Evolutionary conservation across 2,113 vertebrate species (phyloP).

Genomic region (Phodopus roborovskii): DNA sequence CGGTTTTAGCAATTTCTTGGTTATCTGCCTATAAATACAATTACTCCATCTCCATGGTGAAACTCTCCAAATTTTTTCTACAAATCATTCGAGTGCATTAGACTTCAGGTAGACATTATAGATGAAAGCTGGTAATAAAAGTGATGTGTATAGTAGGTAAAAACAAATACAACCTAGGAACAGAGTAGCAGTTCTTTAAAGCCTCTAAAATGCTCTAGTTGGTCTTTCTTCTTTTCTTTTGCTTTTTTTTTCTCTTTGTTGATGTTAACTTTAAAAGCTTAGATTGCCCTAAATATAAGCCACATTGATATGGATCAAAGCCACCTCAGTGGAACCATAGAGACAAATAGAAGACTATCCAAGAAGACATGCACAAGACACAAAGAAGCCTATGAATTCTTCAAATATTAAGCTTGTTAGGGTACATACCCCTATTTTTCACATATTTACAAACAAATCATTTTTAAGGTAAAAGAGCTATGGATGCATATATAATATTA

Average conservation of each 20-base stretch:
- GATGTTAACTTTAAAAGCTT: not conserved
- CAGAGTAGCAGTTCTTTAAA: not conserved
- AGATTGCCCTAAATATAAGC: not conserved
- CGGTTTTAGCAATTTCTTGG: not conserved
- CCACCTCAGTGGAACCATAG: not conserved
- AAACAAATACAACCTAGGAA: not conserved
- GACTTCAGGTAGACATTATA: not conserved
- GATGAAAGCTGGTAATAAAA: not conserved
- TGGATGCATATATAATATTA: not conserved
- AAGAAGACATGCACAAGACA: not conserved
- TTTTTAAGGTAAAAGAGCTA: not conserved
- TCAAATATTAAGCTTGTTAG: not conserved
- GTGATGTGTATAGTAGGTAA: not conserved
- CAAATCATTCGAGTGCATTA: not conserved
- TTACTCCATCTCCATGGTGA: not conserved
- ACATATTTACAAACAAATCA: not conserved
- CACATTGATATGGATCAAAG: not conserved
- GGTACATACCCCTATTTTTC: not conserved
- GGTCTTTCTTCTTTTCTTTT: not conserved
- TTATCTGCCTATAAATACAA: not conserved
- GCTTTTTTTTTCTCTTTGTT: not conserved
- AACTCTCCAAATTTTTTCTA: not conserved
- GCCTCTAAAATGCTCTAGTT: not conserved
- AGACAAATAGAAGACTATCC: not conserved
- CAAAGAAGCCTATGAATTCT: not conserved